Base-by-base conservation (phyloP, 2,888 invertebrate species). In the Cheilosia impressa region DNA sequence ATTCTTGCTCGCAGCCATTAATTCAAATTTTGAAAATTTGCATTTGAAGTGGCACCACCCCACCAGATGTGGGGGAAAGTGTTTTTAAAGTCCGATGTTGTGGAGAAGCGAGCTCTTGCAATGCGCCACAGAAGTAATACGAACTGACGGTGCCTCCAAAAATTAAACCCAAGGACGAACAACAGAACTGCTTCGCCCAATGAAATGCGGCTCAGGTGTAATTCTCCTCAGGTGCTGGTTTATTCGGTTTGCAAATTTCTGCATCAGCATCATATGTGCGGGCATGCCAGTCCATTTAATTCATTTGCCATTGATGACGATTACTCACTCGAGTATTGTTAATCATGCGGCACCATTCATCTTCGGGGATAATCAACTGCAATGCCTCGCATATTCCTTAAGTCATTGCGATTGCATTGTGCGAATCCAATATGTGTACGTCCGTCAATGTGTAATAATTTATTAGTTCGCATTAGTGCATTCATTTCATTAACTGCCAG, bases 301-400 rank as follows among this genome's bases (percentile, higher is more conserved):
- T 73, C 68, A 78, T 77, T 77, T 73, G 53, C 62, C 73, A 69
- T 62, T 60, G 75, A 80, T 66, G 75, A 71, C 76, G 80, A 84
- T 84, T 80, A 80, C 80, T 65, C 71, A 60, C 66, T 19, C 41
- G 53, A 80, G 69, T 69, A 65, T 69, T 84, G 71, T 71, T 76
- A 66, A 80, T 76, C 60, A 47, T 57, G n/a, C 45, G 34, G 34
- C 34, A 15, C 50, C 62, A 85, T 85, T 47, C 50, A 80, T 85
- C 84, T 80, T 76, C 60, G 45, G 53, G 76, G 71, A 80, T 80
- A 79, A 68, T 66, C 76, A 57, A 79, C 63, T 68, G 66, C 55
- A 66, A 45, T 47, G 17, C 10, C 60, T 34, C 19, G 22, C 27
- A 52, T 22, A 57, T 34, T n/a, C 47, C 13, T 15, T 6, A 2